Base-by-base conservation (phyloP, 2,113 vertebrate species). In the Erpornis zantholeuca region DNA sequence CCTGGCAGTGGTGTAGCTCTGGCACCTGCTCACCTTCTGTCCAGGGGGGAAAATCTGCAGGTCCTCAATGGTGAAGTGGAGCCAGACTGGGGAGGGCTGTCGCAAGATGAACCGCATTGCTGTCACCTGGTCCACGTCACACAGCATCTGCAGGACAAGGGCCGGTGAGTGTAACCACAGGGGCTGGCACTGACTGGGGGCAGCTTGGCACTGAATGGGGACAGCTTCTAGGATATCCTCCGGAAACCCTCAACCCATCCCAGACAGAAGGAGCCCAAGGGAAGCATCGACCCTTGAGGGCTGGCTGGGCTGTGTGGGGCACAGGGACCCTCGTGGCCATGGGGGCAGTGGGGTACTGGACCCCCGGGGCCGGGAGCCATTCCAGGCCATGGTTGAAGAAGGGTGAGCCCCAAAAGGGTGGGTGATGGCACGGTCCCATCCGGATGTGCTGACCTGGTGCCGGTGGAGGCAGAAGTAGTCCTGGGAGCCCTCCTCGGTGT, bases 71-170 rank as follows among this genome's bases (percentile, higher is more conserved):
- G 97, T 98, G 96, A 99, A 99, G 90, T 97, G 98, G 9, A 98
- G 90, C 99, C 99, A 99, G 44, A 98, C 97, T 0, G 98, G 98
- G 12, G 99, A 99, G 8, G 99, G 99, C 97, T 99, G 99, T 77
- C 98, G 97, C 61, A 99, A 98, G 96, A 99, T 98, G 95, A 99
- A 98, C 12, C 99, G 98, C n/a, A 99, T 85, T 1, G 98, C 98
- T 2, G 86, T 82, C 65, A 99, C 98, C 18, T 98, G 96, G 78
- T 98, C 98, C 54, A 99, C 25, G 6, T 98, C 98, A 59, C 98
- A 98, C 92, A 98, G 97, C 99, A 99, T 99, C 99, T 99, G 88
- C 4, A 72, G 40, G 88, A 29, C 64, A 36, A 84, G 63, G 44
- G 20, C 31, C 31, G 11, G 31, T 12, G 9, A 40, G 2, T 2